Conservation (phyloP, 2,113 vertebrate genomes). For the Mesembrinibis cayennensis region DNA sequence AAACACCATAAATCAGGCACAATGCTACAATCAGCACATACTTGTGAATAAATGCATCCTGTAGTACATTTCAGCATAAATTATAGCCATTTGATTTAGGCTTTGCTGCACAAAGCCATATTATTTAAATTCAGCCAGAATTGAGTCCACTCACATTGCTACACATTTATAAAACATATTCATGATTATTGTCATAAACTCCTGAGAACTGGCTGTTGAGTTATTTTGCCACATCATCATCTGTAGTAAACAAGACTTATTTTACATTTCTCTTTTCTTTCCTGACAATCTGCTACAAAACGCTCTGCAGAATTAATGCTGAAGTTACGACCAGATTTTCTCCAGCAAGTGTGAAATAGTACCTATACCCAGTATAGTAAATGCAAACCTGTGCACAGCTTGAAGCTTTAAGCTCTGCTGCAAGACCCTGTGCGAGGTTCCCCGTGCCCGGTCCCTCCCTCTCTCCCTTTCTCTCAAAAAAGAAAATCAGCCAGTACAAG, state of each 20-base stretch:
- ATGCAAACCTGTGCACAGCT: neutral
- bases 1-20: conserved; percentile 55
- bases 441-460: neutral
- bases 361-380: neutral
- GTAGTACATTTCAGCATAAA: conserved; percentile 50
- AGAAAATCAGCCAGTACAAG: too few species aligned
- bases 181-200: conserved; percentile 59
- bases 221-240: conserved; percentile 59
- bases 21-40: conserved; percentile 59
- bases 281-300: conserved; percentile 36
- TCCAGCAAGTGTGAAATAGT: neutral
- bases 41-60: conserved; percentile 62
- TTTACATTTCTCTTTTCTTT: conserved; percentile 24
- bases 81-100: conserved; percentile 40
- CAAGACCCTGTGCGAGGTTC: fast-evolving
- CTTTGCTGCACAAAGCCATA: conserved; percentile 19
- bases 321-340: neutral
- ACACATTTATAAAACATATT: conserved; percentile 40
- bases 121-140: conserved; percentile 25
- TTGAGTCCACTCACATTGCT: conserved; percentile 31
- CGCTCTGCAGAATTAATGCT: neutral
- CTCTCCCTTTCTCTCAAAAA: too few species aligned
- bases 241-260: conserved; percentile 58
- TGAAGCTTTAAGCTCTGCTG: neutral
- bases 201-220: conserved; percentile 10